A percentile compares a stretch with the other conserved stretches of the same genome.
These are phyloP conservation scores for Macheiramphus alcinus DNA, from an alignment of 2,113 vertebrate species.

Conservation along the genomic window DNA sequence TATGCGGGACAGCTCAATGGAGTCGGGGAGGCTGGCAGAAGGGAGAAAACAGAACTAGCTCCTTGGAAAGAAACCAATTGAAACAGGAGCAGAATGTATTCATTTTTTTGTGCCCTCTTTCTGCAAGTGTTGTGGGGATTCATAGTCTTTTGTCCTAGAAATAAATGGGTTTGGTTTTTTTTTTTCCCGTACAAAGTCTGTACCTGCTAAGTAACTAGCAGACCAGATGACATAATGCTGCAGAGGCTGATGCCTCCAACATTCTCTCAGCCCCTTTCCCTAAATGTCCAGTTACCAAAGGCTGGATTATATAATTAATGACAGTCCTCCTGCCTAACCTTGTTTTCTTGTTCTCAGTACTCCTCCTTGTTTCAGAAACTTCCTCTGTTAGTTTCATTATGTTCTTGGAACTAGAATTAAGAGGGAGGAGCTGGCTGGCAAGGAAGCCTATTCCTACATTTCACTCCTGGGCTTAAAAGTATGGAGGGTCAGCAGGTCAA, in stretches of 20 bases:
- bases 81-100: neutral
- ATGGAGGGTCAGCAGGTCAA: neutral
- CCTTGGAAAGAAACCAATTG: neutral
- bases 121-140: neutral
- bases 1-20: neutral
- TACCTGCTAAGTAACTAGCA: neutral
- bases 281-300: conserved; percentile 2
- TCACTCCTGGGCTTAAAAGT: neutral
- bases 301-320: conserved; percentile 55
- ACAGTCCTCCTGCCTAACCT: conserved; percentile 24
- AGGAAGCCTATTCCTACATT: neutral
- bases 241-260: neutral
- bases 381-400: conserved; percentile 62
- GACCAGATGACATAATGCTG: conserved; percentile 8
- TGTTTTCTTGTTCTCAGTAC: conserved; percentile 44
- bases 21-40: neutral
- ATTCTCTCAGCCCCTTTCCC: neutral
- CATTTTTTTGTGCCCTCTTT: neutral
- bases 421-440: conserved; percentile 53
- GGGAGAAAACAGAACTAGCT: neutral
- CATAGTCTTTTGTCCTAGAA: neutral
- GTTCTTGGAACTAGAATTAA: conserved; percentile 60
- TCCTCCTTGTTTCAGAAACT: conserved; percentile 62
- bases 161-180: neutral
- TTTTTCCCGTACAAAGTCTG: neutral